Evolutionary conservation across 2,113 vertebrate genomes (phyloP).

Genomic region (Halcyon malimbica): DNA sequence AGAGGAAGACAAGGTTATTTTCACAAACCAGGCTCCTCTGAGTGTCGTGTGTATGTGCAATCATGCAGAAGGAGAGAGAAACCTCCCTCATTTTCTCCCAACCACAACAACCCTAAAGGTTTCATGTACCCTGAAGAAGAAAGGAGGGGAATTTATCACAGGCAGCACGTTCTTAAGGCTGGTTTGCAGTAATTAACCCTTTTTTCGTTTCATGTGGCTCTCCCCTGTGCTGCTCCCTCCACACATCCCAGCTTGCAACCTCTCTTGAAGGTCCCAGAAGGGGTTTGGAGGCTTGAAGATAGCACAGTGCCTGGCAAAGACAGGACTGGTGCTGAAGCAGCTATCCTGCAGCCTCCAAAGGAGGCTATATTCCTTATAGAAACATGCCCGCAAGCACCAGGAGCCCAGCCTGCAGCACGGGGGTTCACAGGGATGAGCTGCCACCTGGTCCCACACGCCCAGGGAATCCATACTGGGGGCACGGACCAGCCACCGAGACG

Average conservation of each 20-base stretch:
- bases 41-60: rapidly evolving
- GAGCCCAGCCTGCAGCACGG: neutral
- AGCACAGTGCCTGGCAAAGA: neutral
- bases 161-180: neutral
- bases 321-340: neutral
- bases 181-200: neutral
- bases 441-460: neutral
- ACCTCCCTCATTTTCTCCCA: neutral
- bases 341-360: neutral
- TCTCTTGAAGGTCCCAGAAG: neutral
- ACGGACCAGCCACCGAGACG: rapidly evolving
- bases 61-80: neutral
- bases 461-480: neutral
- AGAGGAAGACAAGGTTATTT: neutral
- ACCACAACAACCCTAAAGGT: neutral
- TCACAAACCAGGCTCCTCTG: neutral
- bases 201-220: neutral
- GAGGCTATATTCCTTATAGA: neutral
- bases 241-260: neutral
- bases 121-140: neutral
- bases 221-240: neutral
- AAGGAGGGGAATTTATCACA: neutral
- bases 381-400: neutral
- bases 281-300: neutral
- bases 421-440: neutral